Evolutionary conservation across 2,888 invertebrate species (phyloP), one percentile per base, ranked within the genome.

Genomic region (Cephus pulcher): DNA sequence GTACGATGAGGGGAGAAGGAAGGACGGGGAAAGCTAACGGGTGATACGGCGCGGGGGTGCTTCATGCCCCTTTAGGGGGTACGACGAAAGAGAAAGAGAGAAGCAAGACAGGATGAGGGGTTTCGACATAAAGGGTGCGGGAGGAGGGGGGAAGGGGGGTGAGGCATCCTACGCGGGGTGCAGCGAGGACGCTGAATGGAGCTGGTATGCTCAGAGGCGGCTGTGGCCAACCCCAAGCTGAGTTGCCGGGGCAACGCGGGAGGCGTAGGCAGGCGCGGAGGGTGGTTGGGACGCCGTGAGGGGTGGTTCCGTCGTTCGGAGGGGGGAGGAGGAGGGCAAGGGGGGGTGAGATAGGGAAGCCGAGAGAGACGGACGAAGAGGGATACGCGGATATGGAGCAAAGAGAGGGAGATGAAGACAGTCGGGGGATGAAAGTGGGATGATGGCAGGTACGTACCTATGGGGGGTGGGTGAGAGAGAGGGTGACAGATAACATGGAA

Each of bases 221-320:
- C 85, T 86, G 88, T 84, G 88, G 89, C 89, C 90, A 90, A 90
- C 90, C 90, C 90, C 90, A 88, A 89, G 88, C 87, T 83, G 86
- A 87, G 89, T 90, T 90, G 90, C 90, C 90, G 86, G 85, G 90
- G 90, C 89, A 90, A 91, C 90, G 87, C 84, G 90, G 86, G 89
- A 89, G 89, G 89, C 88, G 87, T 87, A 88, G 88, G 88, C 88
- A 86, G 86, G 74, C 40, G 77, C 69, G 68, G 77, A 71, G 56
- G 37, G 70, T 74, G 74, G 34, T 71, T 73, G 69, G 69, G 34
- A 71, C 32, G 74, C 78, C 78, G 76, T 84, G 23, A 81, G 81
- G 78, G 84, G 84, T 83, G 84, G 80, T 82, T 71, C 81, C 78
- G 79, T 80, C 81, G 82, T 82, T 81, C 75, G 81, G 78, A 83